These are phyloP conservation scores for Cheilosia soror DNA, from an alignment of 2,888 invertebrate species.

Conservation along the genomic window DNA sequence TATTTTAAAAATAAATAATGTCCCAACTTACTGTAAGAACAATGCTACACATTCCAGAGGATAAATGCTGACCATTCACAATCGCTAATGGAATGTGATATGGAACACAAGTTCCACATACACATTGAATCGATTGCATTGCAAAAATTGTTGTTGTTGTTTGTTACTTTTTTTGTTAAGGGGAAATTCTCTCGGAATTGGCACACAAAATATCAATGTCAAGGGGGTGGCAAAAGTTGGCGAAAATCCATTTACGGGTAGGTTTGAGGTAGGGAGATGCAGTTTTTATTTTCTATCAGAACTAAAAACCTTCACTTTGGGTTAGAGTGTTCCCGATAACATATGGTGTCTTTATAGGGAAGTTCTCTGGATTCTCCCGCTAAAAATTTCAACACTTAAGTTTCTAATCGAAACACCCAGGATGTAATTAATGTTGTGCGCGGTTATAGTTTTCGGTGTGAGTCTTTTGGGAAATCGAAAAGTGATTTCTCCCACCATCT, in stretches of 20 bases:
- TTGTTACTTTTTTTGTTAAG: background rate
- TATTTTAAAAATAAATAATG: slow-evolving; percentile 17
- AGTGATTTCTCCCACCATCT: slow-evolving; percentile 28
- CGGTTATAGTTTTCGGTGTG: background rate
- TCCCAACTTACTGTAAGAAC: slow-evolving; percentile 26
- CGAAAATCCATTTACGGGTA: slow-evolving; percentile 32
- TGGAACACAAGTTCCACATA: slow-evolving; percentile 56
- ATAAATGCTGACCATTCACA: slow-evolving; percentile 67
- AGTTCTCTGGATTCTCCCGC: slow-evolving; percentile 44
- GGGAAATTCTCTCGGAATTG: slow-evolving; percentile 54
- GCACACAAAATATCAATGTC: slow-evolving; percentile 71
- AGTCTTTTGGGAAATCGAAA: background rate
- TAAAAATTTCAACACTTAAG: slow-evolving; percentile 17
- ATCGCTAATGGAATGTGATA: slow-evolving; percentile 53
- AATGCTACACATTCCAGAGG: slow-evolving; percentile 15
- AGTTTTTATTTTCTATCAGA: slow-evolving; percentile 12
- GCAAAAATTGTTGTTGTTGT: background rate
- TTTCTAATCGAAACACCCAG: slow-evolving; percentile 8
- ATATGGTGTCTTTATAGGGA: slow-evolving; percentile 45
- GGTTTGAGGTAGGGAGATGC: slow-evolving; percentile 36
- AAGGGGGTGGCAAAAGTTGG: slow-evolving; percentile 45
- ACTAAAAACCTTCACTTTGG: slow-evolving; percentile 4
- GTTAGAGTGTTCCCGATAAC: slow-evolving; percentile 27
- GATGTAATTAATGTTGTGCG: background rate
- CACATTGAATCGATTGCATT: slow-evolving; percentile 59